Conservation (phyloP, 1,140 invertebrate species). For the Drosophila sp. region DNA sequence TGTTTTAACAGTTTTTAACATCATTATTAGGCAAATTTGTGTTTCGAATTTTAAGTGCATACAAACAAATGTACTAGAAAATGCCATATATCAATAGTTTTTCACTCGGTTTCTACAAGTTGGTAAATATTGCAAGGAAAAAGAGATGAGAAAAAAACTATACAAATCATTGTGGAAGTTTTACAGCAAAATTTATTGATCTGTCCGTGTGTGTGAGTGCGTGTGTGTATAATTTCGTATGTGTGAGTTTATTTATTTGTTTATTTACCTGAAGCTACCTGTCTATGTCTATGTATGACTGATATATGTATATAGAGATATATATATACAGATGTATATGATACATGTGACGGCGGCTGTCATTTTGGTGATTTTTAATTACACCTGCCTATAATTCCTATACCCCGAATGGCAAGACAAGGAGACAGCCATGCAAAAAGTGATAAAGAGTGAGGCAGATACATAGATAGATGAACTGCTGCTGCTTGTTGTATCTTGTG, state of each 20-base stretch:
- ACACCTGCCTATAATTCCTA: conserved; percentile 36
- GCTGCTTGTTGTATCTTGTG: conserved; percentile 40
- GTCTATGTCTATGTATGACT: neutral
- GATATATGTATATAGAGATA: neutral
- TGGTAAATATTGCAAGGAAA: conserved; percentile 23
- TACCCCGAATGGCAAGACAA: conserved; percentile 2
- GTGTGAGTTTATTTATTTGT: conserved; percentile 52
- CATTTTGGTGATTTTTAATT: conserved; percentile 71
- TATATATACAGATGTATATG: conserved; percentile 16
- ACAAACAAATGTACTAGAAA: conserved; percentile 4
- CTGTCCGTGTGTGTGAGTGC: conserved; percentile 19
- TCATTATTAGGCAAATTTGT: conserved; percentile 3
- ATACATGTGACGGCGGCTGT: conserved; percentile 59
- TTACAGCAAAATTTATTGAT: conserved; percentile 22
- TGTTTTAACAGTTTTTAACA: neutral
- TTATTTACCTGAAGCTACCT: conserved; percentile 62
- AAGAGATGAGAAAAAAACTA: neutral
- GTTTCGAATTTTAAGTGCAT: conserved; percentile 3
- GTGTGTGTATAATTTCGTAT: neutral
- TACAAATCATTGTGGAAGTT: conserved; percentile 14
- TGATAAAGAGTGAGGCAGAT: conserved; percentile 19
- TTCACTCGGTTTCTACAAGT: neutral
- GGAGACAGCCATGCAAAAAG: conserved; percentile 43
- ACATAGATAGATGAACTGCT: conserved; percentile 26
- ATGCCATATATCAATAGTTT: conserved; percentile 54